Conservation (phyloP, 1,140 invertebrate genomes). For the Riptortus pedestris region DNA sequence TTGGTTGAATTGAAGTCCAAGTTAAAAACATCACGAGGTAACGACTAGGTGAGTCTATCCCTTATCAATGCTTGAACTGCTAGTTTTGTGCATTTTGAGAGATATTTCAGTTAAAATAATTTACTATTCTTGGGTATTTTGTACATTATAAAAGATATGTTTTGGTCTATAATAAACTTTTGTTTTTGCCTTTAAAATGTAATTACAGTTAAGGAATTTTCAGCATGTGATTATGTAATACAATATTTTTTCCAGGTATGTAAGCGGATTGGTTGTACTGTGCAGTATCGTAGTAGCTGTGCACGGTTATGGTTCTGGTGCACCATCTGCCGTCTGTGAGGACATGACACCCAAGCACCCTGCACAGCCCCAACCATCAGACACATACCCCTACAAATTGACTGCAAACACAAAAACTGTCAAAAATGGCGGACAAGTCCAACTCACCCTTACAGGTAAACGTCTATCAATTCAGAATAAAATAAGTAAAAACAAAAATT, state of each 20-base stretch:
- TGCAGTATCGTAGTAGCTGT: neutral
- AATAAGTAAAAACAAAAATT: neutral
- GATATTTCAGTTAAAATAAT: too few species aligned
- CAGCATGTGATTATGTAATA: too few species aligned
- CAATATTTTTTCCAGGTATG: neutral
- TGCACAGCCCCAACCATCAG: constrained; percentile 37
- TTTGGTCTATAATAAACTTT: too few species aligned
- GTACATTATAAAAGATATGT: too few species aligned
- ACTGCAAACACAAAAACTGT: constrained; percentile 39
- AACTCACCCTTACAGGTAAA: constrained; percentile 40
- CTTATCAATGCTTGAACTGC: too few species aligned
- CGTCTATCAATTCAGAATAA: neutral
- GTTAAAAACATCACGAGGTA: too few species aligned
- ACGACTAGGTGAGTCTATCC: too few species aligned
- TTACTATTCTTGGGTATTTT: too few species aligned
- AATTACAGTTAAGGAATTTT: too few species aligned
- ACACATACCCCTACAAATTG: constrained; percentile 40
- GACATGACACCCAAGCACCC: constrained; percentile 44
- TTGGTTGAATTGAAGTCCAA: too few species aligned
- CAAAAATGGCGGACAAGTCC: constrained; percentile 33
- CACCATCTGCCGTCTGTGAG: constrained; percentile 40
- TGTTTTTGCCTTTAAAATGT: too few species aligned
- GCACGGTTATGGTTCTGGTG: constrained; percentile 34
- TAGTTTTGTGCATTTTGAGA: too few species aligned
- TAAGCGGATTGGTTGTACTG: neutral